Base-by-base conservation (phyloP, 1,140 invertebrate species). In the Agrilus planipennis region DNA sequence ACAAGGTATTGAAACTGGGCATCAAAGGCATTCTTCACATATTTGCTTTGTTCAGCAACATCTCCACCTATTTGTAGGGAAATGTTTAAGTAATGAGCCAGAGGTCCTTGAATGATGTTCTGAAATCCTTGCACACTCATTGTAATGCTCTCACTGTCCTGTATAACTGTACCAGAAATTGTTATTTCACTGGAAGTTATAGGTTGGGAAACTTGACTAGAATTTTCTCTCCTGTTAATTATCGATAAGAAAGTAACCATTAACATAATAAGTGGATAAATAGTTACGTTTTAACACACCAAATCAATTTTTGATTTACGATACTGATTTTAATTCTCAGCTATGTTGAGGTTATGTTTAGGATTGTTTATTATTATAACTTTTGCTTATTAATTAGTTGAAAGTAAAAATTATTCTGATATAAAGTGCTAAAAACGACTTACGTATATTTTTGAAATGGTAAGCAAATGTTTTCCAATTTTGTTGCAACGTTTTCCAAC, bases 41-140 rank as follows among this genome's bases (percentile, higher is more conserved):
- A 71, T 38, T 76, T 71, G 31, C 80, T 79, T 57, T 92, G 86
- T 38, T 72, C 68, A 18, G 80, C 79, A n/a, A 96, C 88, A 74
- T 93, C 89, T 2, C 81, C 84, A 4, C 91, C 92, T 53, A 96
- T 86, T 66, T 88, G 75, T 46, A 75, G 64, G 34, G 87, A 89
- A 21, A 83, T 57, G 23, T 75, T 58, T 15, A 92, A 51, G 58
- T 83, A 96, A 28, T 78, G 75, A 34, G 71, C 72, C 21, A 96
- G 67, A 29, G 84, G 75, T 17, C 76, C 88, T 57, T 72, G 67
- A 40, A 95, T 53, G 40, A 94, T 69, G 53, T 89, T 85, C 52
- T 77, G 68, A 53, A 76, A 88, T 18, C 75, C 79, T 41, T 69
- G 65, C 35, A 84, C 69, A 58, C 81, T 84, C 84, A 87, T 87